Base-by-base conservation (phyloP, 2,888 invertebrate species). In the Strigamia transsilvanica region DNA sequence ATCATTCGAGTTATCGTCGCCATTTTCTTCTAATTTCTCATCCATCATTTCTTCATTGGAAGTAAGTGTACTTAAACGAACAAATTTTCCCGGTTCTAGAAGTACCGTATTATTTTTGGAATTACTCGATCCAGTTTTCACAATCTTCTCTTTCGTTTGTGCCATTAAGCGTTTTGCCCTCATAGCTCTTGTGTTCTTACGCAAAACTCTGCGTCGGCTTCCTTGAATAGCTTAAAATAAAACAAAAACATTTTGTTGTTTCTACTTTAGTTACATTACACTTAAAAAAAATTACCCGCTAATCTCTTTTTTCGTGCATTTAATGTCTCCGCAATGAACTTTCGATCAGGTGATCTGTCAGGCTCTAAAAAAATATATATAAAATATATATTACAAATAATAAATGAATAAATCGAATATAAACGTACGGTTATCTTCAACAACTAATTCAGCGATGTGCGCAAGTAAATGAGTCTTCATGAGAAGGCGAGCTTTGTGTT, bases 391-490 rank as follows among this genome's bases (percentile, higher is more conserved):
- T n/a, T 80, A 18, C 7, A 21, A 6, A 13, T 77, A 18, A 9
- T 73, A 18, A 38, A 38, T 38, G 15, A 41, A 79, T 18, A 46
- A 80, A 42, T 27, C 27, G 38, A 51, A 80, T 18, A 51, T 73
- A 51, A 81, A 78, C 41, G 82, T 83, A 87, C 87, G 86, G 83
- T 85, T 85, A 84, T 85, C 84, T 82, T 86, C 85, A 46, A 86
- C 85, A 38, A 85, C 41, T 9, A 88, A 85, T 46, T 87, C 85
- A 51, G 85, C 85, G 79, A 88, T 86, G 85, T 91, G 91, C 80
- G 88, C 87, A 5, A 87, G 86, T 27, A 91, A 86, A 85, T 91
- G 91, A 3, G 87, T 86, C 84, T 89, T 89, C 85, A 91, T 90
- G 38, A 88, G 88, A 84, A 88, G 87, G 84, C 90, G 87, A 0